Percentiles rank a stretch among this genome's conserved stretches.
These are phyloP conservation scores for Quiscalus mexicanus DNA, from an alignment of 2,113 vertebrate species.

Conservation along the genomic window DNA sequence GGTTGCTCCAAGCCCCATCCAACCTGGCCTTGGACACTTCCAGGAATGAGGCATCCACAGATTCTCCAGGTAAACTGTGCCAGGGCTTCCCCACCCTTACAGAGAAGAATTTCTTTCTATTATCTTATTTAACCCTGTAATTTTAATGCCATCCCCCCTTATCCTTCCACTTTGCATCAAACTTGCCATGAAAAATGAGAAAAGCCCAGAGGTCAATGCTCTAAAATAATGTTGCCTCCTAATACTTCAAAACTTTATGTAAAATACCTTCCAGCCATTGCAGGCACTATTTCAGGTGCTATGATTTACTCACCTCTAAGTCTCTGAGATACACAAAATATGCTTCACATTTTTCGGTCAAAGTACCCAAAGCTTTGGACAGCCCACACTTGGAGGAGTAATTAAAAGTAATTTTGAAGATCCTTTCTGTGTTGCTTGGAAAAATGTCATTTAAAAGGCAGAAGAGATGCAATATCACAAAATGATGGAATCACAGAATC, in stretches of 20 bases:
- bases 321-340: neutral
- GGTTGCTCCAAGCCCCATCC: neutral
- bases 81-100: neutral
- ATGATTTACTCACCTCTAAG: neutral
- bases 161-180: neutral
- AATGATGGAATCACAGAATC: neutral
- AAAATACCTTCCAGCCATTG: neutral
- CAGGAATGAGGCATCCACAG: neutral
- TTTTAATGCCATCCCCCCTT: neutral
- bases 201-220: neutral
- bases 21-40: accelerated
- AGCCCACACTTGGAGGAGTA: accelerated
- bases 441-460: neutral
- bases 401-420: neutral
- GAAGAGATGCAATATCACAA: neutral
- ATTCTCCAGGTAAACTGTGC: neutral
- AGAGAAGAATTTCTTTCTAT: neutral
- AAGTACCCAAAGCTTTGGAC: neutral
- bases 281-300: neutral
- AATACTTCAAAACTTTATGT: neutral
- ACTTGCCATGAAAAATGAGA: neutral
- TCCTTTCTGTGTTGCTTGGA: neutral
- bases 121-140: neutral
- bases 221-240: neutral
- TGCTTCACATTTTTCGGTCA: neutral